Percentiles rank a stretch among this genome's conserved stretches.
Conservation (phyloP, 1,140 invertebrate genomes). For the Drosophila virilis region DNA sequence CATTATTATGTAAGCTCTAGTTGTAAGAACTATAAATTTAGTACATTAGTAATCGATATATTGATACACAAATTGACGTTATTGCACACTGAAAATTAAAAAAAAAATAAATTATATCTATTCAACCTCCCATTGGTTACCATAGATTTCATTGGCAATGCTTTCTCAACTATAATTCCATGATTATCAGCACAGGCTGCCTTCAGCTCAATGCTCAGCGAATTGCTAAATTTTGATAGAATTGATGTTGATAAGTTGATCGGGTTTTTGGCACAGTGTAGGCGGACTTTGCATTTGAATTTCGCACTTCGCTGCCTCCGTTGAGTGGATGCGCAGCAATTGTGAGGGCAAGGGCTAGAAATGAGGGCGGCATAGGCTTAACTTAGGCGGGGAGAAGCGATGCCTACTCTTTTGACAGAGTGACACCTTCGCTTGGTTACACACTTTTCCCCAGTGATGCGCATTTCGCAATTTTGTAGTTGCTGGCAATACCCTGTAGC, state of each 20-base stretch:
- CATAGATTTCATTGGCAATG: no score
- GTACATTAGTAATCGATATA: no score
- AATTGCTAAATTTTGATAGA: neutral
- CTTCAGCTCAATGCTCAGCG: slow-evolving; percentile 2
- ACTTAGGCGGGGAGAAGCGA: neutral
- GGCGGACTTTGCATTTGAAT: slow-evolving; percentile 45
- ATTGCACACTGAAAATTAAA: no score
- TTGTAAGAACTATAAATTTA: no score
- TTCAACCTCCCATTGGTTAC: no score
- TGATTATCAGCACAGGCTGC: neutral
- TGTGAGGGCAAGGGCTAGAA: neutral
- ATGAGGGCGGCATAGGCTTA: neutral
- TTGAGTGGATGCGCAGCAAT: slow-evolving; percentile 10
- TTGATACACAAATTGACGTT: no score
- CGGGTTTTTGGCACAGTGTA: slow-evolving; percentile 36
- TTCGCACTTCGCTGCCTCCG: slow-evolving; percentile 45
- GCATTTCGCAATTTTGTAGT: slow-evolving; percentile 7
- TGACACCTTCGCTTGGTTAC: slow-evolving; percentile 50
- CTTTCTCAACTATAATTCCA: no score
- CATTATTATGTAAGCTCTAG: no score
- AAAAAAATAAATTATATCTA: no score
- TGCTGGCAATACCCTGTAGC: slow-evolving; percentile 9
- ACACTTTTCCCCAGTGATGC: slow-evolving; percentile 34
- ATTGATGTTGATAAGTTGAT: slow-evolving; percentile 16
- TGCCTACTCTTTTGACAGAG: slow-evolving; percentile 28